phyloP scores from a whole-genome alignment of 2,888 invertebrate genomes.

The Allophyes oxyacanthae region DNA sequence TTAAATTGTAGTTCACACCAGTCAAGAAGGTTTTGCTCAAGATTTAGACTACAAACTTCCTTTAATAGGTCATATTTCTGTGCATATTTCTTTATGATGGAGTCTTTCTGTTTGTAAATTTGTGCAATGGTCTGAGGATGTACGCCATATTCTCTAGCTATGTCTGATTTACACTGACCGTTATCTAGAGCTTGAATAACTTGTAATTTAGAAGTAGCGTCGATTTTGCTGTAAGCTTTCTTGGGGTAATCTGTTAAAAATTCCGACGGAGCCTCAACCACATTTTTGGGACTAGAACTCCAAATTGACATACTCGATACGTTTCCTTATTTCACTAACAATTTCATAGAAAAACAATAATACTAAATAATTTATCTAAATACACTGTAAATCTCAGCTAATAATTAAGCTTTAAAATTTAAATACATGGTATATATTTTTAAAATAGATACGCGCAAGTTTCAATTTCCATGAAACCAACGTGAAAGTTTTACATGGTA shows the following conservation, averaged over 20 bases:
- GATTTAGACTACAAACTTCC: slow-evolving; percentile 52
- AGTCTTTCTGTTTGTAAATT: slow-evolving; percentile 64
- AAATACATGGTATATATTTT: neutral
- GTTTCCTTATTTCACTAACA: slow-evolving; percentile 8
- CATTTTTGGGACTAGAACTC: slow-evolving; percentile 52
- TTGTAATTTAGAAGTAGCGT: slow-evolving; percentile 60
- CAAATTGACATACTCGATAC: slow-evolving; percentile 53
- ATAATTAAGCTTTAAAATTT: neutral
- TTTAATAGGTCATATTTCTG: slow-evolving; percentile 57
- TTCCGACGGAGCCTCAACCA: slow-evolving; percentile 52
- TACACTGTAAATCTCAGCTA: neutral
- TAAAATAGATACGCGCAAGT: too few species aligned
- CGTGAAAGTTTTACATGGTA: too few species aligned
- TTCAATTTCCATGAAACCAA: too few species aligned
- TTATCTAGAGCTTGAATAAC: slow-evolving; percentile 66
- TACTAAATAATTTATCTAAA: neutral
- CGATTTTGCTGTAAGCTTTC: slow-evolving; percentile 57
- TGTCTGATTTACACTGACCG: slow-evolving; percentile 62
- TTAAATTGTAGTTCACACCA: slow-evolving; percentile 61
- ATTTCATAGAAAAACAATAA: slow-evolving; percentile 1
- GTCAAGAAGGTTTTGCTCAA: slow-evolving; percentile 61
- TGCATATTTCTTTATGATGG: slow-evolving; percentile 59
- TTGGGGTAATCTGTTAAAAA: slow-evolving; percentile 42
- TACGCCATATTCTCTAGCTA: slow-evolving; percentile 64
- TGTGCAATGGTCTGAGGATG: slow-evolving; percentile 59